These are phyloP conservation scores for Sminthurinus signatus DNA, from an alignment of 1,140 invertebrate species.

Conservation along the genomic window DNA sequence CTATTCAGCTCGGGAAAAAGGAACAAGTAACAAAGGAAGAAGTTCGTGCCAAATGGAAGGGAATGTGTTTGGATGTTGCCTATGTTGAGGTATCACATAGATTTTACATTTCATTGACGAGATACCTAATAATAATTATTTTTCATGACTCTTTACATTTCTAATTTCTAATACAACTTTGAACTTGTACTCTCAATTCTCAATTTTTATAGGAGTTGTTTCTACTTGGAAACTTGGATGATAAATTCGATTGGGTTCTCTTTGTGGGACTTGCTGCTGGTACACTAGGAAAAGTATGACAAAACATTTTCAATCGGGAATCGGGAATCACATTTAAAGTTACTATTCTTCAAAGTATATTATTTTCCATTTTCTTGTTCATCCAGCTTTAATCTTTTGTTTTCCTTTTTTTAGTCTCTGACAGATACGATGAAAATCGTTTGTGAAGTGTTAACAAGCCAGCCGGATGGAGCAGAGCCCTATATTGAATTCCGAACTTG, in stretches of 20 bases:
- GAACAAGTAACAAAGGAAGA: slow-evolving; percentile 44
- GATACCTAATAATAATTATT: too few species aligned
- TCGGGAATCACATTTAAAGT: too few species aligned
- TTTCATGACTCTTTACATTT: too few species aligned
- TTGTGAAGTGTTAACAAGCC: slow-evolving; percentile 71
- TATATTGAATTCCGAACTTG: slow-evolving; percentile 63
- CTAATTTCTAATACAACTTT: too few species aligned
- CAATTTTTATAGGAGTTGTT: too few species aligned
- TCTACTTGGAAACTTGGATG: slow-evolving; percentile 56
- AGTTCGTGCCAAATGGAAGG: slow-evolving; percentile 57
- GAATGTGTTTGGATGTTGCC: slow-evolving; percentile 55
- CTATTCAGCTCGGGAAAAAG: slow-evolving; percentile 9
- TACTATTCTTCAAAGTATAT: too few species aligned
- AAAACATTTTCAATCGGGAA: too few species aligned
- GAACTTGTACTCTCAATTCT: too few species aligned
- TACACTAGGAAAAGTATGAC: slow-evolving; percentile 42
- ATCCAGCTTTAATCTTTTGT: too few species aligned
- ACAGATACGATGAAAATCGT: slow-evolving; percentile 70
- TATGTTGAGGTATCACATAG: slow-evolving; percentile 57
- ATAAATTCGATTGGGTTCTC: slow-evolving; percentile 54
- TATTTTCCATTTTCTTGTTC: background rate
- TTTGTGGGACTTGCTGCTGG: slow-evolving; percentile 63
- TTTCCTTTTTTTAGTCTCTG: slow-evolving; percentile 43
- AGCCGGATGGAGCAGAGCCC: slow-evolving; percentile 62
- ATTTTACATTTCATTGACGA: too few species aligned